Evolutionary conservation across 2,888 invertebrate genomes (phyloP), one percentile per base, ranked within the genome.

Genomic region (Eristalis intricaria): DNA sequence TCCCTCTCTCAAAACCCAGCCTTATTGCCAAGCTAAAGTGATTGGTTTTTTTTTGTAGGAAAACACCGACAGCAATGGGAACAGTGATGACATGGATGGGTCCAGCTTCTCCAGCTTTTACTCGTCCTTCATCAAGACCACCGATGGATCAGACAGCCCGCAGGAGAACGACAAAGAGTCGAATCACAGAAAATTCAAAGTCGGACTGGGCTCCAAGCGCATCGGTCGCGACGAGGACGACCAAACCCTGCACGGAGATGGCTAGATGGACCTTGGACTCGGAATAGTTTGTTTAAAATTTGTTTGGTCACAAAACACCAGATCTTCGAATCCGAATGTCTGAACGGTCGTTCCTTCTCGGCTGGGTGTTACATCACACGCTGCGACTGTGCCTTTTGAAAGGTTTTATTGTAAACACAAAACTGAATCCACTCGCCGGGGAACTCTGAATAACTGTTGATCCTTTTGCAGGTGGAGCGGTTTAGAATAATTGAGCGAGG

Each of bases 71-170:
- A 92, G 92, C 83, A 92, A 92, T 89, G 91, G 91, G 4, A 92
- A 92, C 64, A 92, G 92, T 75, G 93, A 93, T 71, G 93, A 93
- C 89, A 93, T 93, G 92, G 95, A 95, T 90, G 94, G 94, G 40
- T 96, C 95, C 43, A 96, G 95, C 90, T 95, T 94, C 89, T 96
- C 96, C 0, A 96, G 96, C 0, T 96, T 95, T 89, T 96, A 96
- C 91, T 96, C 96, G 0, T 96, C 96, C 0, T 95, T 96, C 90
- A 94, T 96, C 71, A 96, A 95, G 92, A 96, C 92, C 2, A 92
- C 95, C 0, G 96, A 96, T 75, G 95, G 93, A n/a, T 92, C 93
- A 0, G 92, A 92, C 50, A 92, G 92, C 83, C 91, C 90, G 11
- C 91, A 91, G n/a, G 92, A 92, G 66, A 91, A 90, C 58, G 92